Percentiles rank a stretch among this genome's conserved stretches.
Evolutionary conservation across 2,113 vertebrate genomes (phyloP).

Genomic region (Deroptyus accipitrinus): DNA sequence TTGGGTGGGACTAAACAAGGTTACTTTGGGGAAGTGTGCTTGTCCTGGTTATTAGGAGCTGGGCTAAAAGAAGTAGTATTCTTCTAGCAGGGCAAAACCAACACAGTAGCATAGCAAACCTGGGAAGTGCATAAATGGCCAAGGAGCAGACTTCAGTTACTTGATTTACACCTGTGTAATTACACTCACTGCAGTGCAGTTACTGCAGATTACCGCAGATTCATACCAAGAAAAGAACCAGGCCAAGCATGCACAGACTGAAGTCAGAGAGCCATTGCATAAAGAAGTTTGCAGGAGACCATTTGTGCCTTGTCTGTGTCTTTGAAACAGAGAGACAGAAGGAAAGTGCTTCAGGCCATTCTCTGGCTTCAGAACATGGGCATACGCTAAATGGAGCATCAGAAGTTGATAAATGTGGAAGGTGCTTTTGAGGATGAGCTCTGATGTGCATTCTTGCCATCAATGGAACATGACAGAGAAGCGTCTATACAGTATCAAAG

Average conservation of each 20-base stretch:
- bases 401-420: neutral
- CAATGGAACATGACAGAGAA: neutral
- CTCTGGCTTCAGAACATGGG: neutral
- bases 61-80: neutral
- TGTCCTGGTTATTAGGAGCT: neutral
- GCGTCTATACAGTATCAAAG: neutral
- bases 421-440: constrained; percentile 17
- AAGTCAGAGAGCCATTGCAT: neutral
- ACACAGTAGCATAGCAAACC: neutral
- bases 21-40: neutral
- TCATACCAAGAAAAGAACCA: neutral
- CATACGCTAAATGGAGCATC: neutral
- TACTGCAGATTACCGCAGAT: constrained; percentile 22
- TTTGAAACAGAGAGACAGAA: constrained; percentile 1
- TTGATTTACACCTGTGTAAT: neutral
- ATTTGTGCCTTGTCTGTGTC: neutral
- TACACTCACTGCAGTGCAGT: neutral
- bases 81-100: neutral
- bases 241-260: neutral
- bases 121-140: neutral
- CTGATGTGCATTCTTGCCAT: neutral
- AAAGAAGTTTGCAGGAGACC: neutral
- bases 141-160: neutral
- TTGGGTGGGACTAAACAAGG: neutral
- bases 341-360: constrained; percentile 6